Conservation (phyloP, 2,113 vertebrate genomes). For the Aphyosemion australe region DNA sequence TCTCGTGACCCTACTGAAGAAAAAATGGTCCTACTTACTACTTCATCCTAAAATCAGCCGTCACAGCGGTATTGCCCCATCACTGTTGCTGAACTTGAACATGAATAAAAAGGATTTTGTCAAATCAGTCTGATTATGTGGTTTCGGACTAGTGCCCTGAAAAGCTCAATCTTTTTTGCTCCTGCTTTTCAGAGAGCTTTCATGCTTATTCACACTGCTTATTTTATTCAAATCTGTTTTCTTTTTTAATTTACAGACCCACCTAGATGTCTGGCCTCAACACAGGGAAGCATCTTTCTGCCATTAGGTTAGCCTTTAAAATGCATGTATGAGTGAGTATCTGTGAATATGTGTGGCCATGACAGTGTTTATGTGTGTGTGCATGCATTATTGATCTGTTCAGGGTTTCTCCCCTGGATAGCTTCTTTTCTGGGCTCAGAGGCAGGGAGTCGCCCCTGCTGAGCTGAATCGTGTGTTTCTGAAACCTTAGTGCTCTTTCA, state of each 20-base stretch:
- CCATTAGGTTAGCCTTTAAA: constrained; percentile 40
- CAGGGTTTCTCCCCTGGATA: constrained; percentile 20
- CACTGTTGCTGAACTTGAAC: constrained; percentile 13
- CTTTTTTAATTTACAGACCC: constrained; percentile 4
- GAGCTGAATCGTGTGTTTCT: constrained; percentile 44
- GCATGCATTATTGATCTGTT: constrained; percentile 48
- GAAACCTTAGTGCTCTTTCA: constrained; percentile 32
- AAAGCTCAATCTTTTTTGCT: background rate
- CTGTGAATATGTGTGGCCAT: background rate
- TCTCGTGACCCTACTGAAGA: too few relatives aligned
- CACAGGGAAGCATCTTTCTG: constrained; percentile 25
- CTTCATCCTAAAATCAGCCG: constrained; percentile 4
- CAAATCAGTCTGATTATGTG: constrained; percentile 42
- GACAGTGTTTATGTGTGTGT: constrained; percentile 2
- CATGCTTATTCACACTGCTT: constrained; percentile 6
- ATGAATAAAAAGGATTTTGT: constrained; percentile 35
- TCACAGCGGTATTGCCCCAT: constrained; percentile 2
- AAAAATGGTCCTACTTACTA: too few relatives aligned
- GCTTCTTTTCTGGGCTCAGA: constrained; percentile 27
- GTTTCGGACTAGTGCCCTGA: constrained; percentile 22
- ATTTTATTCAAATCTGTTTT: constrained; percentile 33
- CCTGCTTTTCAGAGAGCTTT: constrained; percentile 12
- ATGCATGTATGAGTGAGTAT: background rate
- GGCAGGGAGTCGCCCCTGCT: constrained; percentile 18
- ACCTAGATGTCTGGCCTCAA: constrained; percentile 5